Evolutionary conservation across 2,113 vertebrate species (phyloP).

Genomic region (Hippocampus zosterae): DNA sequence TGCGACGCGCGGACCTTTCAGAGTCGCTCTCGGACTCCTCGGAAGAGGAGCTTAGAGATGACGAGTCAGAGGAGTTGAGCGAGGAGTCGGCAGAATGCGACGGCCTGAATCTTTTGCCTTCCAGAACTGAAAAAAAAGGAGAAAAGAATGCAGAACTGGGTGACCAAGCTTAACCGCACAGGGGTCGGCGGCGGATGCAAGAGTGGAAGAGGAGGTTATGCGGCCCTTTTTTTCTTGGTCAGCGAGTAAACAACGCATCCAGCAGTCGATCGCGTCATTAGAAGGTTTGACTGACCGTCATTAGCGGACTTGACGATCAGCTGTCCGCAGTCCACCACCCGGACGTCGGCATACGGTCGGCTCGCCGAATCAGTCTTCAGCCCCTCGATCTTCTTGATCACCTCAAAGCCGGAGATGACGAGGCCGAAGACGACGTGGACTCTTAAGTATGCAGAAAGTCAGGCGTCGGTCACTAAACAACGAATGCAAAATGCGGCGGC

Average conservation of each 20-base stretch:
- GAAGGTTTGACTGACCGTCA: slow-evolving; percentile 75
- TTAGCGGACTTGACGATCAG: slow-evolving; percentile 85
- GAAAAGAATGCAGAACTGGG: too few relatives aligned
- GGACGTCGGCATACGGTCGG: slow-evolving; percentile 92
- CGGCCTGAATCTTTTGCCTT: slow-evolving; percentile 79
- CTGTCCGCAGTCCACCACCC: slow-evolving; percentile 93
- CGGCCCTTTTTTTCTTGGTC: too few relatives aligned
- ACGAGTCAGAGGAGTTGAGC: slow-evolving; percentile 64
- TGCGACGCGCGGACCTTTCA: slow-evolving; percentile 69
- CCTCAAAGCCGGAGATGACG: slow-evolving; percentile 95
- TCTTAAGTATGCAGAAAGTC: slow-evolving; percentile 59
- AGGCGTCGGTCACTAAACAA: background rate
- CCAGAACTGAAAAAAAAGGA: slow-evolving; percentile 69
- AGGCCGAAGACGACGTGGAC: slow-evolving; percentile 97
- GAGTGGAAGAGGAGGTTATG: too few relatives aligned
- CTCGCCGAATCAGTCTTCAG: slow-evolving; percentile 94
- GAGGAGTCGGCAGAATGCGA: slow-evolving; percentile 79
- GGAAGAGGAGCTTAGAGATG: slow-evolving; percentile 74
- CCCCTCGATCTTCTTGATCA: slow-evolving; percentile 93
- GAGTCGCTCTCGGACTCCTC: slow-evolving; percentile 78
- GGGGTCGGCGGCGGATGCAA: too few relatives aligned
- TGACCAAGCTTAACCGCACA: too few relatives aligned
- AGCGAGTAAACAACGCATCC: background rate
- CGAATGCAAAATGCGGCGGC: background rate
- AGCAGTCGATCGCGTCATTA: background rate